These are phyloP conservation scores for Mesorhabditis sp. DNA, from an alignment of 2,888 invertebrate genomes.

Conservation along the genomic window DNA sequence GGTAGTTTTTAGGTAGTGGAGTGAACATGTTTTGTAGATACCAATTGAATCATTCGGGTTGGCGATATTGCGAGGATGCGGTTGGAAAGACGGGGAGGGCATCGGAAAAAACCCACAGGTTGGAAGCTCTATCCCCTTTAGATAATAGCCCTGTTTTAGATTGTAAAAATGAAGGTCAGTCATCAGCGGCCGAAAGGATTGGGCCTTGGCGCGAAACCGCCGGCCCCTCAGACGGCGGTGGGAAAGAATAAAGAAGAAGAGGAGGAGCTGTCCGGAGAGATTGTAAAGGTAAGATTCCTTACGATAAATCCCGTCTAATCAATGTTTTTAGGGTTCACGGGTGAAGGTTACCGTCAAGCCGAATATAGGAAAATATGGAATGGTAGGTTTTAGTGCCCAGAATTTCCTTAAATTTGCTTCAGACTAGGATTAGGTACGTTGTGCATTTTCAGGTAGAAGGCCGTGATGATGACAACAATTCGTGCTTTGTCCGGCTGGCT, in stretches of 20 bases:
- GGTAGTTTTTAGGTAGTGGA: conserved; percentile 9
- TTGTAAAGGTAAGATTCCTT: conserved; percentile 10
- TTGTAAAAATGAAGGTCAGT: conserved; percentile 66
- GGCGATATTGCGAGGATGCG: conserved; percentile 93
- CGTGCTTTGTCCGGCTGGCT: conserved; percentile 66
- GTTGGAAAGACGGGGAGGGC: conserved; percentile 62
- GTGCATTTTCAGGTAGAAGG: conserved; percentile 68
- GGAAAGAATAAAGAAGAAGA: conserved; percentile 14
- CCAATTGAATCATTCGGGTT: conserved; percentile 79
- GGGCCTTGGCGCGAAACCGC: conserved; percentile 80
- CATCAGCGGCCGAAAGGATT: conserved; percentile 83
- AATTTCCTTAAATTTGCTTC: background rate
- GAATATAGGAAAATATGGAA: conserved; percentile 19
- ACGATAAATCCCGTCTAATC: background rate
- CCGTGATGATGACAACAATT: conserved; percentile 77
- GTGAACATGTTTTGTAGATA: conserved; percentile 59
- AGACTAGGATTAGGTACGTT: background rate
- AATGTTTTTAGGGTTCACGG: conserved; percentile 10
- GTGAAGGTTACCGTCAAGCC: conserved; percentile 15
- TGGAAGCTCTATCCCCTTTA: background rate
- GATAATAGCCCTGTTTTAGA: conserved; percentile 42
- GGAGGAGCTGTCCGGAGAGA: conserved; percentile 3
- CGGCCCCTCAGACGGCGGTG: conserved; percentile 15
- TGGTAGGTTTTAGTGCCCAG: conserved; percentile 12
- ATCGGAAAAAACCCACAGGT: conserved; percentile 46